phyloP scores from a whole-genome alignment of 64 coral and sea anemone species.

The Stichodactyla mertensii region DNA sequence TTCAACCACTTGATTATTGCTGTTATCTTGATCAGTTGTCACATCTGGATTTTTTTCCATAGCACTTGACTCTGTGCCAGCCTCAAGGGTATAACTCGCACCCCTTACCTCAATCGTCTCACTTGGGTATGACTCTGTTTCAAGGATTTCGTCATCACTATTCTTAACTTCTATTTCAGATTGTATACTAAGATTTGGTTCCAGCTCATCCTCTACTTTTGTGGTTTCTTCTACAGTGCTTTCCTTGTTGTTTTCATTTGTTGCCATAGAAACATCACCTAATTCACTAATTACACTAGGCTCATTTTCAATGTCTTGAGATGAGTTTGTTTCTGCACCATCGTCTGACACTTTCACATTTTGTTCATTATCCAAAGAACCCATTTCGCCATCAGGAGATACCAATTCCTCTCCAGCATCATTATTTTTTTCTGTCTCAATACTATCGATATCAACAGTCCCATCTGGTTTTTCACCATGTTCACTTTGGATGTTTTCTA shows the following conservation, averaged over 20 bases:
- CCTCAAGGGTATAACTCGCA: neutral
- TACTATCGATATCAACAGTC: neutral
- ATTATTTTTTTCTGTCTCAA: neutral
- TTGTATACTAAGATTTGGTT: neutral
- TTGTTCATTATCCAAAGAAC: neutral
- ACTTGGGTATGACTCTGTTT: neutral
- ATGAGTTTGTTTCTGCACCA: neutral
- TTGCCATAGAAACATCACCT: neutral
- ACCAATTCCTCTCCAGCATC: neutral
- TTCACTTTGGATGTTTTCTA: neutral
- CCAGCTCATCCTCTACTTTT: neutral
- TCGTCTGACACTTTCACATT: neutral
- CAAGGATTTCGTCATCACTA: neutral
- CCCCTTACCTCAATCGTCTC: neutral
- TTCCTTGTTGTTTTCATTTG: neutral
- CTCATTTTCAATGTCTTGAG: neutral
- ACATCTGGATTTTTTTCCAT: neutral
- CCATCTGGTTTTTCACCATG: neutral
- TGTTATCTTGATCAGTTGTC: neutral
- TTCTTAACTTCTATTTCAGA: neutral
- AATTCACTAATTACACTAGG: neutral
- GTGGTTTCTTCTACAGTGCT: neutral
- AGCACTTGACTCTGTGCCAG: neutral
- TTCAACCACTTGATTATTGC: neutral
- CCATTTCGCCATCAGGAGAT: neutral